Evolutionary conservation across 37 sponge, comb jelly and placozoan species (phyloP).

Genomic region (Agelas oroides): DNA sequence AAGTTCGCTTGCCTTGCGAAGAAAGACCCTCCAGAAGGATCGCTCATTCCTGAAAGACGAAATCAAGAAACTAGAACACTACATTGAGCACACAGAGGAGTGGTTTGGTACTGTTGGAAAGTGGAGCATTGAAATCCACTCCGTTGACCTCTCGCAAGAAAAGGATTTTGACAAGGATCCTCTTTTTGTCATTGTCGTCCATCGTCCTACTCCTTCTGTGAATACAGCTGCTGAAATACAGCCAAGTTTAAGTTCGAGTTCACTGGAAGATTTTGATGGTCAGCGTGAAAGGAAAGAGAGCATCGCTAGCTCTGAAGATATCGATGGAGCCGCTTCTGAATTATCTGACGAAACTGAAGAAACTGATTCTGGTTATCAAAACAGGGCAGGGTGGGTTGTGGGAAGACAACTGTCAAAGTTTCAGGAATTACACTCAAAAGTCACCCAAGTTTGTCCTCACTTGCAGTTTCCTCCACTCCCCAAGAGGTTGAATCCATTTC

Average conservation of each 20-base stretch:
- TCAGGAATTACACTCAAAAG: slow-evolving; percentile 73
- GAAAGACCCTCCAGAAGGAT: slow-evolving; percentile 52
- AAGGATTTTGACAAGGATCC: slow-evolving; percentile 55
- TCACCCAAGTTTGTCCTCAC: slow-evolving; percentile 49
- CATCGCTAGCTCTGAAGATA: slow-evolving; percentile 14
- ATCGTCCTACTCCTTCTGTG: slow-evolving; percentile 16
- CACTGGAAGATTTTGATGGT: background rate
- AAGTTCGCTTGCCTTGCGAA: slow-evolving; percentile 36
- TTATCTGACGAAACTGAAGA: slow-evolving; percentile 3
- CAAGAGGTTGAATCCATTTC: slow-evolving; percentile 33
- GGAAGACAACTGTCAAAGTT: slow-evolving; percentile 76
- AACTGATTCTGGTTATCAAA: background rate
- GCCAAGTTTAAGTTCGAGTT: too few relatives aligned
- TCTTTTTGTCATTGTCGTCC: slow-evolving; percentile 58
- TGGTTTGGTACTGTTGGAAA: slow-evolving; percentile 75
- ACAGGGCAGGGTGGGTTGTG: slow-evolving; percentile 82
- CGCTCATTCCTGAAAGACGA: slow-evolving; percentile 30
- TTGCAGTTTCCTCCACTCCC: slow-evolving; percentile 60
- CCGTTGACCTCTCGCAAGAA: slow-evolving; percentile 54
- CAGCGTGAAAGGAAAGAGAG: background rate
- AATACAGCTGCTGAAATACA: background rate
- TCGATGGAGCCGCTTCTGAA: background rate
- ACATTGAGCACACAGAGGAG: slow-evolving; percentile 76
- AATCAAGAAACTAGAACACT: slow-evolving; percentile 76
- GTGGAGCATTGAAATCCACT: slow-evolving; percentile 58